phyloP scores from a whole-genome alignment of 2,113 vertebrate genomes.

The Guaruba guarouba region DNA sequence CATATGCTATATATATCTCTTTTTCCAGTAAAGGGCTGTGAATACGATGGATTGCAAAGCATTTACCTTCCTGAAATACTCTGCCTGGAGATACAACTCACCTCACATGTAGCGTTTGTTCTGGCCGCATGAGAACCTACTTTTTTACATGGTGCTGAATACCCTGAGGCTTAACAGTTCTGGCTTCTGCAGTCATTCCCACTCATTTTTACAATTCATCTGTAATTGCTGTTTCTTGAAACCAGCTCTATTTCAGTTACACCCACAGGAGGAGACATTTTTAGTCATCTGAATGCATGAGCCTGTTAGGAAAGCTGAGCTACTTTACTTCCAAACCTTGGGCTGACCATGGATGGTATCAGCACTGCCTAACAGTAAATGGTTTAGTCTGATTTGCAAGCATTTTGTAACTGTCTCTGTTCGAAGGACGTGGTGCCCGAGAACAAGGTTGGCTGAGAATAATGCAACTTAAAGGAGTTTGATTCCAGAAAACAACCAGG shows the following conservation, averaged over 20 bases:
- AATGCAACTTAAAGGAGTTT: background rate
- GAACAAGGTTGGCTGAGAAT: background rate
- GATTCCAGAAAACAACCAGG: background rate
- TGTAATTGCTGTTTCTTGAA: background rate
- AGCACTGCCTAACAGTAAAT: background rate
- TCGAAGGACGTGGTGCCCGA: background rate
- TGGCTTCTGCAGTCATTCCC: background rate
- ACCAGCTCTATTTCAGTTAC: background rate
- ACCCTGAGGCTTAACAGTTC: background rate
- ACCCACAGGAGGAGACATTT: background rate
- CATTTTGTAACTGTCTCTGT: background rate
- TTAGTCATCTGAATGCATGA: background rate
- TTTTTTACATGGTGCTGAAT: background rate
- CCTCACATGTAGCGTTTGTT: background rate
- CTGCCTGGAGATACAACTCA: background rate
- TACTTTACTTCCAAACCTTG: background rate
- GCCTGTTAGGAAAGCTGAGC: background rate
- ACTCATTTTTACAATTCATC: background rate
- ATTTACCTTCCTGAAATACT: background rate
- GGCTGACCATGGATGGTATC: background rate
- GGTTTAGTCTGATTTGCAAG: background rate
- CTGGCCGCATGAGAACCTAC: background rate
- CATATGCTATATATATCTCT: background rate
- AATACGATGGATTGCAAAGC: background rate
- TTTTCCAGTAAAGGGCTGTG: background rate